Percentiles rank a stretch among this genome's conserved stretches.
Conservation (phyloP, 2,113 vertebrate species). For the Serilophus lunatus region DNA sequence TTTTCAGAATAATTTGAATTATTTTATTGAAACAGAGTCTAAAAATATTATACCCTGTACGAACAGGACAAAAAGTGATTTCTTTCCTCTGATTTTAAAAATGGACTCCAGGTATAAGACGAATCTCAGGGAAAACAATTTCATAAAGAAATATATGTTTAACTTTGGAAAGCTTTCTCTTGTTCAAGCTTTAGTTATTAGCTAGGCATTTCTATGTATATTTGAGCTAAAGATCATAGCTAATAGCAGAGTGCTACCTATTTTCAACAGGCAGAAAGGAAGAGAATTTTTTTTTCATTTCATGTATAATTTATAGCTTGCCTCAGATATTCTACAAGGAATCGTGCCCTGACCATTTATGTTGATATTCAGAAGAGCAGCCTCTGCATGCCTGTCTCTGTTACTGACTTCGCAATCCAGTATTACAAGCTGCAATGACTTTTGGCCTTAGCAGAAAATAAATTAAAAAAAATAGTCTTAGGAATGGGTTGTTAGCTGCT, state of each 20-base stretch:
- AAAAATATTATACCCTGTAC: neutral
- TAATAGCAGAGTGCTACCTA: neutral
- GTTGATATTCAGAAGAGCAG: neutral
- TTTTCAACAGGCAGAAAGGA: neutral
- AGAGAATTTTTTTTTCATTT: neutral
- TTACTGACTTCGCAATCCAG: neutral
- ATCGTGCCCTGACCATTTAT: rapidly evolving
- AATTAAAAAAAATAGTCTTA: neutral
- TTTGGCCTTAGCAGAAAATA: neutral
- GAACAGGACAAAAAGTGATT: neutral
- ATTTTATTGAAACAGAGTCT: neutral
- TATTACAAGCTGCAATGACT: neutral
- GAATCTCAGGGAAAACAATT: neutral
- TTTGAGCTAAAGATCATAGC: neutral
- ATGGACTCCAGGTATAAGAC: neutral
- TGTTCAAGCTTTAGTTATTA: neutral
- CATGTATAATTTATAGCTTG: neutral
- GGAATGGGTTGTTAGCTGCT: neutral
- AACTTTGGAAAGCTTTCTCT: neutral
- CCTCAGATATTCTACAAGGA: neutral
- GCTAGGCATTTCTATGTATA: neutral
- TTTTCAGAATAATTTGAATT: neutral
- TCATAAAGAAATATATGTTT: neutral
- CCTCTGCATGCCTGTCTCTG: neutral
- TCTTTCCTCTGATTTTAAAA: neutral